These are phyloP conservation scores for Dryomyza anilis DNA, from an alignment of 2,888 invertebrate genomes.

Conservation along the genomic window DNA sequence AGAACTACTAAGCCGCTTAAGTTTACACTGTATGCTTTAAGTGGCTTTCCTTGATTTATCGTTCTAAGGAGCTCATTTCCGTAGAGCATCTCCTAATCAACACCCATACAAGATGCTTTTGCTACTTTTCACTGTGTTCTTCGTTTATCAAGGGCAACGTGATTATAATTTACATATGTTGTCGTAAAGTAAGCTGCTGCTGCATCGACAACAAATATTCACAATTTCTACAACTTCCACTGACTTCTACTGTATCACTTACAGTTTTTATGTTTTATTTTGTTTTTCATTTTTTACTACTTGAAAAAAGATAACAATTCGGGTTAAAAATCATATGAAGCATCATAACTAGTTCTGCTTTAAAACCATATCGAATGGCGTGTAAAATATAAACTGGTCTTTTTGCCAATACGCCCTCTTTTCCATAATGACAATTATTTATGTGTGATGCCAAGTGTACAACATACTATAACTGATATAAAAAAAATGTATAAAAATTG, in stretches of 20 bases:
- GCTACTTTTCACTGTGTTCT: no score
- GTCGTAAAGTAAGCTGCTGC: not conserved
- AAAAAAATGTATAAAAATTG: no score
- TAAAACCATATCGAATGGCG: not conserved
- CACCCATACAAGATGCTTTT: no score
- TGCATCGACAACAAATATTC: no score
- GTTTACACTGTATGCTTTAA: not conserved
- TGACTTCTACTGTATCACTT: no score
- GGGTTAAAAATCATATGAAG: no score
- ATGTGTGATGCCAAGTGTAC: slow-evolving; percentile 16
- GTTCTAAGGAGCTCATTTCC: not conserved
- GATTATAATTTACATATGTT: not conserved
- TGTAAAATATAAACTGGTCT: slow-evolving; percentile 18
- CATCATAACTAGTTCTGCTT: no score
- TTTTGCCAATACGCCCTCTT: slow-evolving; percentile 11
- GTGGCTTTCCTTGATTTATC: slow-evolving; percentile 19
- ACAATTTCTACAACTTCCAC: no score
- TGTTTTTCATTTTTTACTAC: no score
- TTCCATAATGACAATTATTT: slow-evolving; percentile 22
- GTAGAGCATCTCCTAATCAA: not conserved
- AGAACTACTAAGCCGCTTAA: slow-evolving; percentile 19
- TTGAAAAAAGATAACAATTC: no score
- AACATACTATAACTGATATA: not conserved
- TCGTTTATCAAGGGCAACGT: not conserved
- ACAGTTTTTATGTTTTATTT: no score